phyloP scores from a whole-genome alignment of 2,888 invertebrate genomes.

The Loripinus fragilis region DNA sequence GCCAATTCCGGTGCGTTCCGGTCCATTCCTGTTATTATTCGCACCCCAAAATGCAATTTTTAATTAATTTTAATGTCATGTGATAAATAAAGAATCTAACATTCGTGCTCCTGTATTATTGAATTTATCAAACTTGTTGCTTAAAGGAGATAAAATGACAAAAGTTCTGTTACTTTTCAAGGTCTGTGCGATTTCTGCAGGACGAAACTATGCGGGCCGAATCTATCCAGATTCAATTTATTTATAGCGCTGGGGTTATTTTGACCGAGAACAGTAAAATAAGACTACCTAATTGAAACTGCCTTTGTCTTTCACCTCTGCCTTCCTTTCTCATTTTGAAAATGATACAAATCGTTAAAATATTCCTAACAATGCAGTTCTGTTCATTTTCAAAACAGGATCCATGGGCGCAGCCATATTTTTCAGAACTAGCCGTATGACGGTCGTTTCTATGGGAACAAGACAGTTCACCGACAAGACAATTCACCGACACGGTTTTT shows the following conservation, averaged over 20 bases:
- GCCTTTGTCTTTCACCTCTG: constrained; percentile 4
- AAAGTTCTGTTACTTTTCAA: neutral
- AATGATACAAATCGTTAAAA: neutral
- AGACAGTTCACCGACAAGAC: too few species aligned
- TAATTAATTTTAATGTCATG: too few species aligned
- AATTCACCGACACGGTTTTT: too few species aligned
- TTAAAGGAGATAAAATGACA: too few species aligned
- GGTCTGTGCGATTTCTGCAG: neutral
- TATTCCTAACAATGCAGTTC: neutral
- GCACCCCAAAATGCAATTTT: too few species aligned
- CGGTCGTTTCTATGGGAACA: too few species aligned
- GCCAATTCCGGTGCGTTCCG: too few species aligned
- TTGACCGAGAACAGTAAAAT: too few species aligned
- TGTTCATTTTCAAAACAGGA: neutral
- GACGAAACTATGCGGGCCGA: neutral
- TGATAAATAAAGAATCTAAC: too few species aligned
- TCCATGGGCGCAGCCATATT: neutral
- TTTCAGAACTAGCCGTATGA: neutral
- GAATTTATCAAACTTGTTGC: too few species aligned
- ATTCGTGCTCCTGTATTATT: too few species aligned
- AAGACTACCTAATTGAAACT: constrained; percentile 1
- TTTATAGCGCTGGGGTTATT: neutral
- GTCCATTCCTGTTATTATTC: too few species aligned
- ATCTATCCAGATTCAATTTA: neutral
- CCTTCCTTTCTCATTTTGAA: neutral